Conservation (phyloP, 2,888 invertebrate species). For the Petrolisthes manimaculis region DNA sequence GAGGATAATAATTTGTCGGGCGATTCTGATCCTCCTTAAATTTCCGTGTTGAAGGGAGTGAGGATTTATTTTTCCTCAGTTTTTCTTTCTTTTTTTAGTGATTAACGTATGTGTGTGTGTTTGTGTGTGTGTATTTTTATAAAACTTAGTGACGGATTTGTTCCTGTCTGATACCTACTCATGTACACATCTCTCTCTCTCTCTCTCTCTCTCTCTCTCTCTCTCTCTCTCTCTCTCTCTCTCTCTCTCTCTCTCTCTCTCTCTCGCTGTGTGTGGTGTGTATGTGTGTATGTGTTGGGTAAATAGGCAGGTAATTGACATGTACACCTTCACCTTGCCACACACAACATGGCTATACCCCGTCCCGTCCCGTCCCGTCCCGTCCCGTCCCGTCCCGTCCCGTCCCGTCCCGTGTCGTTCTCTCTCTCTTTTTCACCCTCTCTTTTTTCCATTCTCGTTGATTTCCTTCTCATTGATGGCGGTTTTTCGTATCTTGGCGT, state of each 20-base stretch:
- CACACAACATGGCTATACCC: too few species aligned
- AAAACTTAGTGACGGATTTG: too few species aligned
- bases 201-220: not conserved
- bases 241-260: constrained; percentile 1
- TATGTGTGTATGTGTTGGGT: not conserved
- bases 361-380: not conserved
- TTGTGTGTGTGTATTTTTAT: too few species aligned
- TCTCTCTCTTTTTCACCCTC: not conserved
- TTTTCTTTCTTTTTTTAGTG: too few species aligned
- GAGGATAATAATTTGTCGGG: not conserved
- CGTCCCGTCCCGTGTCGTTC: not conserved
- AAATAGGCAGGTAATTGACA: not conserved
- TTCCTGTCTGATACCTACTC: too few species aligned
- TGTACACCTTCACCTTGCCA: not conserved
- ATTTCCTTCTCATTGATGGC: too few species aligned
- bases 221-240: not conserved
- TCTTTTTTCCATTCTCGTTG: too few species aligned
- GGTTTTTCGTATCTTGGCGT: too few species aligned
- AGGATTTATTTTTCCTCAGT: too few species aligned
- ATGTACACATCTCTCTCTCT: too few species aligned
- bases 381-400: not conserved
- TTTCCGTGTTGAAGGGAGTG: too few species aligned
- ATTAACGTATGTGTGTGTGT: too few species aligned
- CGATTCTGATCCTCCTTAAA: constrained; percentile 7
- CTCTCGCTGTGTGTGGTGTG: not conserved